Conservation (phyloP, 2,888 invertebrate genomes). For the Argyresthia goedartella region DNA sequence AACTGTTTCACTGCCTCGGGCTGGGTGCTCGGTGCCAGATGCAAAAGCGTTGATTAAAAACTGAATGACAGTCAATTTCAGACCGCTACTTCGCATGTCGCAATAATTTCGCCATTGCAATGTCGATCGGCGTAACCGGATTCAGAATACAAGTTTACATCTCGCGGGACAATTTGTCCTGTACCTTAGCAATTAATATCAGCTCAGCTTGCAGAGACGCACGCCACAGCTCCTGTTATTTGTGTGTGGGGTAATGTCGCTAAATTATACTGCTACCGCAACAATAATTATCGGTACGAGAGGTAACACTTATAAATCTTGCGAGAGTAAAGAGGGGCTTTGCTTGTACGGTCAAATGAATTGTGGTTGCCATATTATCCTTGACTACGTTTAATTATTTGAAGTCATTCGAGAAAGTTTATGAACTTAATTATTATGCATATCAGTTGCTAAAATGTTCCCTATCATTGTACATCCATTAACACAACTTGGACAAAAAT, state of each 20-base stretch:
- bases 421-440: too few species aligned
- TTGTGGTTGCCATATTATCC: background rate
- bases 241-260: conserved; percentile 45
- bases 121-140: conserved; percentile 32
- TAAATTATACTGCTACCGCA: conserved; percentile 45
- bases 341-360: background rate
- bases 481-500: too few species aligned
- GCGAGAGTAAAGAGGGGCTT: conserved; percentile 22
- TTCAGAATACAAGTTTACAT: conserved; percentile 44
- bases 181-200: conserved; percentile 33
- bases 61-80: background rate
- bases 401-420: too few species aligned
- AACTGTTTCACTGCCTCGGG: too few species aligned
- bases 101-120: conserved; percentile 1
- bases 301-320: conserved; percentile 17
- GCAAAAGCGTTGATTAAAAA: background rate
- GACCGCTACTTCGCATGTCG: background rate
- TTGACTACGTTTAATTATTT: too few species aligned
- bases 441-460: too few species aligned
- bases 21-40: too few species aligned
- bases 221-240: conserved; percentile 50
- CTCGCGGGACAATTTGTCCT: conserved; percentile 46
- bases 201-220: conserved; percentile 35
- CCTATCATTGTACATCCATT: too few species aligned
- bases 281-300: conserved; percentile 38